Conservation (phyloP, 2,797 vertebrate species). For the Intellagama lesueurii region DNA sequence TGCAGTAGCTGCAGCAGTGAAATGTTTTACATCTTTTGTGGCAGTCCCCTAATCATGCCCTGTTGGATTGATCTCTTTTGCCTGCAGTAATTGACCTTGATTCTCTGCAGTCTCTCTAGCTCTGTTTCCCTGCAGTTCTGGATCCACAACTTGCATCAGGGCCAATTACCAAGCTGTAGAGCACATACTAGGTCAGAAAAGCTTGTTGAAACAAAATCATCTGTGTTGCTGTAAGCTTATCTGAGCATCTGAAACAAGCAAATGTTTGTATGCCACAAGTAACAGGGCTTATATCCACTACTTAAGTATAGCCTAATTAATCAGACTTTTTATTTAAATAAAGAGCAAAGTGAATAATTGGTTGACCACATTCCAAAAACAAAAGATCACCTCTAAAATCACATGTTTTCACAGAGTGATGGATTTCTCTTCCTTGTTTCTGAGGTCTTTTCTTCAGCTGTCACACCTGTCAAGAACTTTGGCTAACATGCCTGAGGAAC, state of each 20-base stretch:
- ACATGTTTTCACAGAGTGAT: neutral
- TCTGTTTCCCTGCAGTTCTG: slow-evolving; percentile 31
- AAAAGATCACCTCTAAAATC: neutral
- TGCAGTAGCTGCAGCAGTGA: slow-evolving; percentile 26
- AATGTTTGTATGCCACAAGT: neutral
- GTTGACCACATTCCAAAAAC: slow-evolving; percentile 1
- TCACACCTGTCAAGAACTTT: slow-evolving; percentile 35
- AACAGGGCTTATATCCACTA: neutral
- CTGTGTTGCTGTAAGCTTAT: neutral
- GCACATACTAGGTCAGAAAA: neutral
- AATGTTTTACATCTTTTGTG: neutral
- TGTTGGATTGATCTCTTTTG: slow-evolving; percentile 20
- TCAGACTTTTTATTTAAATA: neutral
- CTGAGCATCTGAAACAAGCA: neutral
- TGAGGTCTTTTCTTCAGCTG: slow-evolving; percentile 14
- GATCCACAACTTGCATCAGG: neutral
- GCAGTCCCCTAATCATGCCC: neutral
- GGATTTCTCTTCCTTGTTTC: slow-evolving; percentile 10
- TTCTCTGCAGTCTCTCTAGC: neutral
- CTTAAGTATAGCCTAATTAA: neutral
- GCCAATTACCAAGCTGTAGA: neutral
- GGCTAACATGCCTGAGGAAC: slow-evolving; percentile 4
- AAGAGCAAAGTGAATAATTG: neutral
- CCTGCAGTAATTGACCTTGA: slow-evolving; percentile 29
- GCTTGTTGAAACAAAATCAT: neutral